Evolutionary conservation across 2,113 vertebrate species (phyloP), one percentile per base, ranked within the genome.

Genomic region (Pogona vitticeps): DNA sequence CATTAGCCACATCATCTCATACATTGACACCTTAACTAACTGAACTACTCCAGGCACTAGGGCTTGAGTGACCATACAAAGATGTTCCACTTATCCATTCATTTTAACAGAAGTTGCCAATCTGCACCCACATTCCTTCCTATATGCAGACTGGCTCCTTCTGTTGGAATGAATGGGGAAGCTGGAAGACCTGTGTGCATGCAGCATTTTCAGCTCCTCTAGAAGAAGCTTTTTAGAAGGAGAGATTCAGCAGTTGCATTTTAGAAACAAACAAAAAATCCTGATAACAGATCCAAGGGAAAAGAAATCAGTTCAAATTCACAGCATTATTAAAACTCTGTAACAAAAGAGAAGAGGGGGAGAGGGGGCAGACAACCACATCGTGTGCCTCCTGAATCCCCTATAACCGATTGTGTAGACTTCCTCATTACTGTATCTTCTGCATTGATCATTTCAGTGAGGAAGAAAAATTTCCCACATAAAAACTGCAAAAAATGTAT

Each of bases 401-500:
- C 87, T 72, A 65, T 82, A 86, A 86, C 72, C 71, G 58, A 77
- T 91, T 94, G 90, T 86, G 17, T 21, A 91, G 87, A 92, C 73
- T 79, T 38, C 58, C 40, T n/a, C n/a, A n/a, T n/a, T n/a, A n/a
- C n/a, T n/a, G n/a, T n/a, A n/a, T n/a, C n/a, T 31, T n/a, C 46
- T 84, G 83, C 72, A 36, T 92, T 73, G 91, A 31, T 88, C 86
- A 83, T 91, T 95, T 95, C 94, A 92, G 79, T 73, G 80, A 93
- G 85, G 88, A 75, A 92, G 31, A 92, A 90, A 88, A 93, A 91
- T 96, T 95, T 86, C 88, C 86, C 76, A 95, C 94, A 81, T 63
- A 81, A 94, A 96, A 94, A 89, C 89, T 92, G 92, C 91, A 91
- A 89, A 94, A 68, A 94, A n/a, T n/a, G 73, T 89, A 89, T 88